These are phyloP conservation scores for Chloromyia formosa DNA, from an alignment of 2,888 invertebrate genomes.

Conservation along the genomic window DNA sequence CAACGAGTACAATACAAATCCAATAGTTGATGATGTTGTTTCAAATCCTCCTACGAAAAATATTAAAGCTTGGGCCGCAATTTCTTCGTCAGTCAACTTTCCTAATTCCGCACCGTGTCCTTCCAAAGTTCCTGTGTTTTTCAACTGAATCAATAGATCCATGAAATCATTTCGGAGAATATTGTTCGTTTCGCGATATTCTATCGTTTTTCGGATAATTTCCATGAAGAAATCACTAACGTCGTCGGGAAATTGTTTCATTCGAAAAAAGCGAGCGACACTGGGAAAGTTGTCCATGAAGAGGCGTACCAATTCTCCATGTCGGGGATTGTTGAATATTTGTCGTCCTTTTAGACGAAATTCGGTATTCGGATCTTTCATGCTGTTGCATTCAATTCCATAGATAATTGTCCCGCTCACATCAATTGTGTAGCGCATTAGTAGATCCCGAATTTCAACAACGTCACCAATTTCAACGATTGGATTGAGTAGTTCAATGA, in stretches of 20 bases:
- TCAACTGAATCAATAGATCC: conserved; percentile 66
- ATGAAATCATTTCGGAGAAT: conserved; percentile 66
- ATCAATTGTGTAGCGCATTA: conserved; percentile 65
- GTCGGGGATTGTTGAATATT: conserved; percentile 39
- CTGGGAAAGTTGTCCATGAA: conserved; percentile 22
- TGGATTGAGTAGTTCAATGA: conserved; percentile 53
- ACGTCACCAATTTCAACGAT: neutral
- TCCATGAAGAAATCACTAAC: conserved; percentile 56
- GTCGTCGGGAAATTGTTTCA: conserved; percentile 54
- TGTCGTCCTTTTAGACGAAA: conserved; percentile 57
- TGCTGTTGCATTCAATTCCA: conserved; percentile 64
- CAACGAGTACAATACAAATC: conserved; percentile 65
- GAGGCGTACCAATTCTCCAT: neutral
- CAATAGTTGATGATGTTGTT: conserved; percentile 65
- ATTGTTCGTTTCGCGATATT: conserved; percentile 59
- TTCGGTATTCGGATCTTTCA: conserved; percentile 60
- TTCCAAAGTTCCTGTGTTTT: conserved; percentile 50
- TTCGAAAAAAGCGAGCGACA: conserved; percentile 24
- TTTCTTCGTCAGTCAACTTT: conserved; percentile 62
- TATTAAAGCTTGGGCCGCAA: conserved; percentile 67
- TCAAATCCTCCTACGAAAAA: conserved; percentile 68
- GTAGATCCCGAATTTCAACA: conserved; percentile 63
- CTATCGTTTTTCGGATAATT: conserved; percentile 60
- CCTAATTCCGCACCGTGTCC: conserved; percentile 18
- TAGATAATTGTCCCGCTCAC: conserved; percentile 66